Evolutionary conservation across 2,888 invertebrate genomes (phyloP).

Genomic region (Drosophila imparisetae): DNA sequence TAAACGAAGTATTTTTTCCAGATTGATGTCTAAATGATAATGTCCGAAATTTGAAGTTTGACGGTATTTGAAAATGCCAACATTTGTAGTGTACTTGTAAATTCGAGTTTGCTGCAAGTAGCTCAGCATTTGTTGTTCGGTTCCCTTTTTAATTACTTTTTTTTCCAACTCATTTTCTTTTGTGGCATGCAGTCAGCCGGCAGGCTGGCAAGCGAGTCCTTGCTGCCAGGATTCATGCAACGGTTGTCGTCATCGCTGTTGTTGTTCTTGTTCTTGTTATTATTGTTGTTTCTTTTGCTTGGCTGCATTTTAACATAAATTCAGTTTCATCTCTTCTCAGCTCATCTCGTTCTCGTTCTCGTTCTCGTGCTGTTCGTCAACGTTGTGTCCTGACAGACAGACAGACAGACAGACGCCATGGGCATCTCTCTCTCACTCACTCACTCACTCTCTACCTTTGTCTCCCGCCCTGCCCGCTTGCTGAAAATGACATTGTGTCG

Average conservation of each 20-base stretch:
- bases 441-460: background rate
- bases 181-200: constrained; percentile 64
- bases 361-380: constrained; percentile 41
- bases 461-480: constrained; percentile 1
- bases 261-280: constrained; percentile 36
- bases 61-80: background rate
- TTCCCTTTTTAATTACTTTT: constrained; percentile 71
- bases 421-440: constrained; percentile 22
- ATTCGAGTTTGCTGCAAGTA: constrained; percentile 12
- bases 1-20: background rate
- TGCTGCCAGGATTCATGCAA: constrained; percentile 57
- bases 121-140: constrained; percentile 29
- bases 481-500: constrained; percentile 84
- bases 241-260: constrained; percentile 44
- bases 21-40: background rate
- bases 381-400: constrained; percentile 53
- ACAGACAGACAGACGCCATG: constrained; percentile 66
- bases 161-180: constrained; percentile 82
- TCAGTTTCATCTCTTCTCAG: constrained; percentile 79
- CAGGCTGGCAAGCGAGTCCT: constrained; percentile 61
- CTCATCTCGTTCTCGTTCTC: constrained; percentile 35
- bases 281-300: constrained; percentile 70
- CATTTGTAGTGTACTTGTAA: constrained; percentile 22
- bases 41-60: background rate
- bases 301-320: constrained; percentile 81